These are phyloP conservation scores for Dendrocincla tyrannina DNA, from an alignment of 2,797 vertebrate genomes.

Conservation along the genomic window DNA sequence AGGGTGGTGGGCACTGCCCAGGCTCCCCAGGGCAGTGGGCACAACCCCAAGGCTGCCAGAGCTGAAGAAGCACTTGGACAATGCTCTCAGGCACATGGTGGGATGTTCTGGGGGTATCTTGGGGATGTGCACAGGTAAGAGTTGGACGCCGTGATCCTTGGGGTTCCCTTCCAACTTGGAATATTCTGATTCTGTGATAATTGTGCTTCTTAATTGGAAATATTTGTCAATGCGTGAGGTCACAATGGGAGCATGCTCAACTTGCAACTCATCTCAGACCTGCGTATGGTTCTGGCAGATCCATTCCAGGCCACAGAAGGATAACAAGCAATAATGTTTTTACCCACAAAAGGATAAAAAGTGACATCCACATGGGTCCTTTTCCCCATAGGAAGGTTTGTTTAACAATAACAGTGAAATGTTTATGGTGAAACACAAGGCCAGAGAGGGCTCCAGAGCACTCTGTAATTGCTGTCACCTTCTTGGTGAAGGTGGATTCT, in stretches of 20 bases:
- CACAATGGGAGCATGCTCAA: not conserved
- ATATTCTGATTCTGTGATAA: not conserved
- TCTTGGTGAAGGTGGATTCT: not conserved
- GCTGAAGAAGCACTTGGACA: not conserved
- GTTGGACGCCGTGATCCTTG: not conserved
- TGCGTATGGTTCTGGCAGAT: not conserved
- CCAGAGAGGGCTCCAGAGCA: not conserved
- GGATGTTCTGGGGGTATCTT: not conserved
- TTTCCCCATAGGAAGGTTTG: not conserved
- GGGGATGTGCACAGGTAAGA: not conserved
- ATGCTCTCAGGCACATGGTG: not conserved
- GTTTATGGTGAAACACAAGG: not conserved
- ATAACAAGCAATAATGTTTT: not conserved
- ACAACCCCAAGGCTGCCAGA: not conserved
- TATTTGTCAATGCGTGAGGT: not conserved
- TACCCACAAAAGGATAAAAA: not conserved
- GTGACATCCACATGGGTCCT: not conserved
- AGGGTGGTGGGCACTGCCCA: not conserved
- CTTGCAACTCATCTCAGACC: not conserved
- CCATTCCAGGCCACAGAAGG: not conserved
- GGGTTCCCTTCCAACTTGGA: not conserved
- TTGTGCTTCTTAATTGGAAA: not conserved
- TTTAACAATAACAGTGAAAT: not conserved
- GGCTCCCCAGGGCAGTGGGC: not conserved
- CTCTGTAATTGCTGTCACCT: not conserved